Conservation (phyloP, 1,140 invertebrate species). For the Chlorops oryzae region DNA sequence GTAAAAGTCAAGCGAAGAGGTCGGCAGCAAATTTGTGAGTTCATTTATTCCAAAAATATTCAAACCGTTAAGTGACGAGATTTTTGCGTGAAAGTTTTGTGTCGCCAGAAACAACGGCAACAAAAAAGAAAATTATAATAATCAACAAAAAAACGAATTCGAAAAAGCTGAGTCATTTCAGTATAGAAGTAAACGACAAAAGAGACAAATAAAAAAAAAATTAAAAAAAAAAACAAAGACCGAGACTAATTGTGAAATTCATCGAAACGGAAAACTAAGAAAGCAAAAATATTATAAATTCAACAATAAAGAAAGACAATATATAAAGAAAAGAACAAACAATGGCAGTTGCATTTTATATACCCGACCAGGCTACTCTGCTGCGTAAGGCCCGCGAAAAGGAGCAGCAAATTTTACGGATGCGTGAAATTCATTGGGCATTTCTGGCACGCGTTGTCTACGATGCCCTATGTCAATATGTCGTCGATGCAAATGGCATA, state of each 20-base stretch:
- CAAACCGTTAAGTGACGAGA: neutral
- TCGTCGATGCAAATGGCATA: constrained; percentile 13
- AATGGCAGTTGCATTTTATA: constrained; percentile 42
- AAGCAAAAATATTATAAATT: neutral
- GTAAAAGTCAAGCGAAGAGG: constrained; percentile 22
- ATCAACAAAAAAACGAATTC: constrained; percentile 9
- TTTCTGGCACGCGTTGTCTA: constrained; percentile 33
- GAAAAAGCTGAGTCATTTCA: too few relatives aligned
- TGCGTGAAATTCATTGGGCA: constrained; percentile 33
- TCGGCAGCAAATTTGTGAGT: constrained; percentile 7
- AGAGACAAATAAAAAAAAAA: constrained; percentile 18
- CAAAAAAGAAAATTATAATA: constrained; percentile 7
- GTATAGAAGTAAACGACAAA: too few relatives aligned
- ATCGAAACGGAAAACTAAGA: constrained; percentile 13
- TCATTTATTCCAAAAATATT: constrained; percentile 9
- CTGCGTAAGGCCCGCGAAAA: constrained; percentile 30
- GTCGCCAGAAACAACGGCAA: neutral
- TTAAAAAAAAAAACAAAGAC: constrained; percentile 39
- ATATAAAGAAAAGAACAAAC: constrained; percentile 13
- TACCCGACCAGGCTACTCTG: constrained; percentile 36
- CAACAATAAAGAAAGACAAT: too few relatives aligned
- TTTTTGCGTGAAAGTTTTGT: neutral
- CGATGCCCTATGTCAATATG: constrained; percentile 29
- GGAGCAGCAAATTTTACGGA: constrained; percentile 34
- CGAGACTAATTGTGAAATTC: constrained; percentile 33